phyloP scores from a whole-genome alignment of 2,888 invertebrate species.

The Dorcus parallelipipedus region DNA sequence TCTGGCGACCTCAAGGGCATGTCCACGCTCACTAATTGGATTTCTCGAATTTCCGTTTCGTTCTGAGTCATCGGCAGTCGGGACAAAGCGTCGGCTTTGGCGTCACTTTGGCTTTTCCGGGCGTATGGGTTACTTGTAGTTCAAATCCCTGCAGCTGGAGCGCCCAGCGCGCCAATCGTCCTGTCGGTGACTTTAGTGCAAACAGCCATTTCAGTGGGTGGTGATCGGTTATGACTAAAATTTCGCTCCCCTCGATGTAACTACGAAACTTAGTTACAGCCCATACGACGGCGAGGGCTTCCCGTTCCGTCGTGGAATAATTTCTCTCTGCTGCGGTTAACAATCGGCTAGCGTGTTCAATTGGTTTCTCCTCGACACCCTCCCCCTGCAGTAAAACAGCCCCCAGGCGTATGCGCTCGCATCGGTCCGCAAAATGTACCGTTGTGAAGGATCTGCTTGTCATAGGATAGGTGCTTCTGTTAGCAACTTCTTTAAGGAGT shows the following conservation, averaged over 20 bases:
- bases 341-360: slow-evolving; percentile 32
- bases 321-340: slow-evolving; percentile 28
- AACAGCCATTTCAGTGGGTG: slow-evolving; percentile 48
- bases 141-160: no score
- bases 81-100: no score
- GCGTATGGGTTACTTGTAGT: no score
- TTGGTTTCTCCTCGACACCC: slow-evolving; percentile 22
- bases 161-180: no score
- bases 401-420: slow-evolving; percentile 28
- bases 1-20: slow-evolving; percentile 29
- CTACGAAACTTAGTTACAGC: slow-evolving; percentile 42
- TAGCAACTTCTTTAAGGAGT: slow-evolving; percentile 22
- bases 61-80: neutral
- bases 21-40: neutral
- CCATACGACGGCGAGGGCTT: slow-evolving; percentile 33
- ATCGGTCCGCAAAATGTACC: slow-evolving; percentile 31
- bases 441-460: slow-evolving; percentile 22
- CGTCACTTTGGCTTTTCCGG: no score
- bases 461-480: slow-evolving; percentile 26
- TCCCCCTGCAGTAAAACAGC: slow-evolving; percentile 24
- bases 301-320: slow-evolving; percentile 29
- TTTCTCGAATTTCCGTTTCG: neutral
- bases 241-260: slow-evolving; percentile 41
- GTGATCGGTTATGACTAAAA: slow-evolving; percentile 46
- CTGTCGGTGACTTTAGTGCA: no score